Evolutionary conservation across 2,888 invertebrate species (phyloP), one percentile per base, ranked within the genome.

Genomic region (Dorcus hopei): DNA sequence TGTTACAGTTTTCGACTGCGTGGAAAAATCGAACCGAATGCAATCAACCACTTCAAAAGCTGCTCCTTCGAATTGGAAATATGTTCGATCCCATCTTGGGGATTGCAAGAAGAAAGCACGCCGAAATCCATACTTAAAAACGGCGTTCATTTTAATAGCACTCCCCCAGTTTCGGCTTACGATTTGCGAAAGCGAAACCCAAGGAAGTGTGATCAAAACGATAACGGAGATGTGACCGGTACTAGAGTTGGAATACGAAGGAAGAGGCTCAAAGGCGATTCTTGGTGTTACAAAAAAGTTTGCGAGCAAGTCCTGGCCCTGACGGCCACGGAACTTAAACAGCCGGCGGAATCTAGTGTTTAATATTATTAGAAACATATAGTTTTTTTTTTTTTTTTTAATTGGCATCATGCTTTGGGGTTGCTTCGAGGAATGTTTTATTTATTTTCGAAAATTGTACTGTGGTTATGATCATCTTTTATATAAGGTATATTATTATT

Each of bases 211-310:
- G 33, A 52, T 4, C n/a, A 45, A 38, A 16, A 4, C 26, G 52
- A 52, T 19, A 14, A 14, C 19, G 52, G 16, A 11, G 6, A 26
- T 40, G n/a, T 14, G 9, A 11, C 6, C 38, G 64, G 61, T 9
- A 75, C 75, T 7, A 70, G 80, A 47, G 83, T 86, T 3, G 90
- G 89, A 33, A 86, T 91, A 56, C 80, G 86, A 54, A 80, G 91
- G 57, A 91, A 90, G 72, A 80, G 91, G 39, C 82, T 91, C 45
- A 87, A 86, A 72, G 91, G 91, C 0, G 89, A 91, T 72, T 85
- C 88, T 1, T 91, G 91, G 89, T 85, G 87, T 64, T 92, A 92
- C 77, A 91, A 91, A 74, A 85, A 83, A 64, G 85, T 90, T 38
- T 90, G 90, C 73, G 90, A 91, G 75, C 86, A 90, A 73, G 84